Evolutionary conservation across 2,888 invertebrate species (phyloP), one percentile per base, ranked within the genome.

Genomic region (Thelaira solivaga): DNA sequence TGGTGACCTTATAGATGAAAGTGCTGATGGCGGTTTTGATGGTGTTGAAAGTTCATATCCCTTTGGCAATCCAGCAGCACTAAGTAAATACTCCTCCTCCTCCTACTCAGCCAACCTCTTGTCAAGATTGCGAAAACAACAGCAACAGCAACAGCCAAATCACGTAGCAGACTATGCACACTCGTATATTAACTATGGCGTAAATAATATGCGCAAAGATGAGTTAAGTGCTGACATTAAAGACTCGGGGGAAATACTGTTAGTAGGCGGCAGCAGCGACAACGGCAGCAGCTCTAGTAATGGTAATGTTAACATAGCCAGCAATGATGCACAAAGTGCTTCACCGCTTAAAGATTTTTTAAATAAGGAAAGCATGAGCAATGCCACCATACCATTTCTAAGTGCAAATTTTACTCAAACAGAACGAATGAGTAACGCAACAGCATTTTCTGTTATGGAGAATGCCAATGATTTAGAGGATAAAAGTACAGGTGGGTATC

Each of bases 1-100:
- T 10, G 88, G 89, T 1, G 88, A 89, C 82, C 80, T 89, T 39
- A 88, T 89, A 29, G 87, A 88, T 5, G 88, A 88, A 34, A 86
- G 85, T 4, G 87, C 86, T 6, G 86, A 82, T 6, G 80, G 77
- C 36, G 80, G 78, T 24, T 88, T 88, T 22, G 88, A 88, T 59
- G 87, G 87, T 22, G 84, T 85, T 18, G 87, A 87, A 82, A 86
- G 86, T 2, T 88, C 88, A 43, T 88, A 88, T 79, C 88, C 88
- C 8, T 87, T 88, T n/a, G 87, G 87, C n/a, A 88, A 86, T 81
- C 83, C 86, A 47, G 61, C 53, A 8, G n/a, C 59, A 36, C 18
- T 36, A 13, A 51, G 41, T 16, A 69, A 69, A 43, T 49, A 65
- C 4, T 26, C 29, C 67, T 22, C 65, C 24, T 57, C 59, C 41